Base-by-base conservation (phyloP, 2,888 invertebrate species). In the Bugula neritina region DNA sequence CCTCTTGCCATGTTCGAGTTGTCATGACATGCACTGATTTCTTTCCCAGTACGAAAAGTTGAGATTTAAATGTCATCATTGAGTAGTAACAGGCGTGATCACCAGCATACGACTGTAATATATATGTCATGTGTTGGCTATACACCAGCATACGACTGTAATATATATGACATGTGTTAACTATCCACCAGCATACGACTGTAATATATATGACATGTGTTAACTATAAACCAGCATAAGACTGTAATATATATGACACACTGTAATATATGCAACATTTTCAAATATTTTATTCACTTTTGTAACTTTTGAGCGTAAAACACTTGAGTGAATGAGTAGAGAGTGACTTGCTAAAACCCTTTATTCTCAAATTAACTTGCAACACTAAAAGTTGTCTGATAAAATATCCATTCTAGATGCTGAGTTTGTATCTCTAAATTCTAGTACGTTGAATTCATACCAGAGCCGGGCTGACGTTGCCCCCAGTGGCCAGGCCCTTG, bases 401-500 rank as follows among this genome's bases (percentile, higher is more conserved):
- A n/a, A n/a, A n/a, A n/a, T n/a, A n/a, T n/a, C n/a, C n/a, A n/a
- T n/a, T n/a, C n/a, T n/a, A n/a, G n/a, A n/a, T n/a, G n/a, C n/a
- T n/a, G n/a, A n/a, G n/a, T n/a, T n/a, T n/a, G n/a, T n/a, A n/a
- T n/a, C n/a, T n/a, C n/a, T n/a, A n/a, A n/a, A n/a, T n/a, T n/a
- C n/a, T n/a, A n/a, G n/a, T 43, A 43, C 5, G 43, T 43, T 10
- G 43, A 31, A 77, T 54, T 72, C 83, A 82, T 80, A 87, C 87
- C 88, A 92, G 88, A 17, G 92, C 92, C 83, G 89, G 88, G 81
- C 90, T 90, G 74, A 91, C 98, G 81, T 94, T 94, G 0, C 97
- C 96, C 3, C 98, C 98, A 0, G 97, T 97, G 74, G 95, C 94
- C 55, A 96, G 86, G 92, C 97, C 85, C 77, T 86, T 86, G 77